These are phyloP conservation scores for Rallus limicola DNA, from an alignment of 2,113 vertebrate genomes.

Conservation along the genomic window DNA sequence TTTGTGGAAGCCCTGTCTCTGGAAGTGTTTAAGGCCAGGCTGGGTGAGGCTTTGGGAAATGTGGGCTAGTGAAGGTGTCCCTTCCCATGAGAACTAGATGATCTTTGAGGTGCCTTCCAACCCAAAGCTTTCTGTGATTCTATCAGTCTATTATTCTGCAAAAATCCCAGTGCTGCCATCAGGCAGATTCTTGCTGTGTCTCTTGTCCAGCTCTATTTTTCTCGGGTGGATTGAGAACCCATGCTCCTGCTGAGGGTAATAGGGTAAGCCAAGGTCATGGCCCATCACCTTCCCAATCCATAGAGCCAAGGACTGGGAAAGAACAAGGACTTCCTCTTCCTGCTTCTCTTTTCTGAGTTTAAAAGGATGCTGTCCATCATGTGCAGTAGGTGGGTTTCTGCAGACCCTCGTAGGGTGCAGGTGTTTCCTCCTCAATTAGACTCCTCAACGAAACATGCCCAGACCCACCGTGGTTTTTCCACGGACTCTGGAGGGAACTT, in stretches of 20 bases:
- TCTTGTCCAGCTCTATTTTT: neutral
- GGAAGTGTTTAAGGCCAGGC: too few relatives aligned
- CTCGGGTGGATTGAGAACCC: neutral
- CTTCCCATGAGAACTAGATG: too few relatives aligned
- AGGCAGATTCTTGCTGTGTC: rapidly evolving
- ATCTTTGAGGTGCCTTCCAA: too few relatives aligned
- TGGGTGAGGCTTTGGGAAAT: too few relatives aligned
- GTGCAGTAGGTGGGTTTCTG: neutral
- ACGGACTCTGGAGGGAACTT: neutral
- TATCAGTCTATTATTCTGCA: neutral
- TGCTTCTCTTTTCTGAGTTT: neutral
- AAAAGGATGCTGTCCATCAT: rapidly evolving
- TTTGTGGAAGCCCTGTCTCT: too few relatives aligned
- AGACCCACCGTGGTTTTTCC: rapidly evolving
- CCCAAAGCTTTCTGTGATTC: too few relatives aligned
- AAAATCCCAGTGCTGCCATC: rapidly evolving
- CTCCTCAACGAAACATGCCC: rapidly evolving
- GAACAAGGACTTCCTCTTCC: rapidly evolving
- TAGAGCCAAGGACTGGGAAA: neutral
- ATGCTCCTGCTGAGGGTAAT: neutral
- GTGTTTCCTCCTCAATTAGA: neutral
- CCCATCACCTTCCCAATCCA: neutral
- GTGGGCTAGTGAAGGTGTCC: too few relatives aligned
- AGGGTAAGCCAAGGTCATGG: rapidly evolving
- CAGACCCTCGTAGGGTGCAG: neutral